Conservation (phyloP, 2,888 invertebrate species). For the Cheilosia soror region DNA sequence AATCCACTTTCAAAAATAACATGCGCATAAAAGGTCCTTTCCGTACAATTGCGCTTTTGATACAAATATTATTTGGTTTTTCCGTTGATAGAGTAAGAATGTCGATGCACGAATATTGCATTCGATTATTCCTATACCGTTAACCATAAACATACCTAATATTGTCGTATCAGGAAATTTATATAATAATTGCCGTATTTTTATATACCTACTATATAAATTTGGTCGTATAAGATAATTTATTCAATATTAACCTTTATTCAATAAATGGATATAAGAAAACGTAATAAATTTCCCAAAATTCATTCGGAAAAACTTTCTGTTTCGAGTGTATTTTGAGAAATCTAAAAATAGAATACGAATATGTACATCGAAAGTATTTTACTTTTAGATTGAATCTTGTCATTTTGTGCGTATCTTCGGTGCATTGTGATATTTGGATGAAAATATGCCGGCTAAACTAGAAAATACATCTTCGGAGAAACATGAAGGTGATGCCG, state of each 20-base stretch:
- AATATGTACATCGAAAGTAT: slow-evolving; percentile 14
- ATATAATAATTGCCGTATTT: too few species aligned
- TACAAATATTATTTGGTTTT: too few species aligned
- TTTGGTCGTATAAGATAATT: too few species aligned
- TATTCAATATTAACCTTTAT: neutral
- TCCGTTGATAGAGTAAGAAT: too few species aligned
- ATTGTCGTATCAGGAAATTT: too few species aligned
- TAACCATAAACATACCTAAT: too few species aligned
- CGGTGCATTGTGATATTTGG: slow-evolving; percentile 34
- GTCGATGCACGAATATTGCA: too few species aligned
- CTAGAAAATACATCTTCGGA: slow-evolving; percentile 80
- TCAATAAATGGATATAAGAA: neutral
- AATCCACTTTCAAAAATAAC: too few species aligned
- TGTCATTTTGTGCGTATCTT: slow-evolving; percentile 7
- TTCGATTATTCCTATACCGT: too few species aligned
- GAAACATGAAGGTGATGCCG: slow-evolving; percentile 83
- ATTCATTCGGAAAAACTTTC: slow-evolving; percentile 8
- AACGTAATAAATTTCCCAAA: neutral
- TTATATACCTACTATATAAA: too few species aligned
- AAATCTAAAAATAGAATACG: slow-evolving; percentile 59
- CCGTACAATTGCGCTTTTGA: too few species aligned
- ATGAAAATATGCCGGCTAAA: slow-evolving; percentile 70
- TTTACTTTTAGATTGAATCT: neutral
- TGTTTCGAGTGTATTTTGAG: slow-evolving; percentile 39
- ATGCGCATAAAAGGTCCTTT: too few species aligned